These are phyloP conservation scores for Melanocharis versteri DNA, from an alignment of 2,113 vertebrate species.

Conservation along the genomic window DNA sequence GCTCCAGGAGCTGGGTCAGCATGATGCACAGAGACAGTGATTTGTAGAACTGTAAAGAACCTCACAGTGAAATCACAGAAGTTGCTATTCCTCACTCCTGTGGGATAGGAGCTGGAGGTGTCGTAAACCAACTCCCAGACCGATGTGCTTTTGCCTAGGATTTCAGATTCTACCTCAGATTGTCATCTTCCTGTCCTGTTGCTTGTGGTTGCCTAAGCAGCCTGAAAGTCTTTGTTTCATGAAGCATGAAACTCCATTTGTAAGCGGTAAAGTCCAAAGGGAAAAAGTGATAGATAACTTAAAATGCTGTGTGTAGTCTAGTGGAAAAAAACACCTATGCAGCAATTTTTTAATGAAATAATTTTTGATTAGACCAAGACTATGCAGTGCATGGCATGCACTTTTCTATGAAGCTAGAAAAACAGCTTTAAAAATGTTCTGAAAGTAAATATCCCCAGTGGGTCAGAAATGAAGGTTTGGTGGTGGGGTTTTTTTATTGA, in stretches of 20 bases:
- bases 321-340: conserved; percentile 46
- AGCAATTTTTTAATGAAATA: conserved; percentile 59
- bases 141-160: neutral
- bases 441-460: neutral
- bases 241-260: conserved; percentile 49
- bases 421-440: neutral
- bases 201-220: neutral
- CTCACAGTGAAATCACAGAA: neutral
- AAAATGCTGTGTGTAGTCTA: conserved; percentile 46
- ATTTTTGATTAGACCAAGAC: conserved; percentile 52
- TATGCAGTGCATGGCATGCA: neutral
- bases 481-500: accelerated
- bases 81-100: neutral
- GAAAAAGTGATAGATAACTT: conserved; percentile 57
- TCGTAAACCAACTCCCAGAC: accelerated
- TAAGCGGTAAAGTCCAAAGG: neutral
- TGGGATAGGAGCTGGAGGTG: neutral
- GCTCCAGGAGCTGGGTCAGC: neutral
- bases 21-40: neutral
- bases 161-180: neutral
- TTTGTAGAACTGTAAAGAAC: neutral
- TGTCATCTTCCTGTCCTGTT: neutral
- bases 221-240: conserved; percentile 27
- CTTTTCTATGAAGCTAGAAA: conserved; percentile 14
- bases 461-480: neutral